phyloP scores from a whole-genome alignment of 1,140 invertebrate species.

The Acromyrmex echinatior region DNA sequence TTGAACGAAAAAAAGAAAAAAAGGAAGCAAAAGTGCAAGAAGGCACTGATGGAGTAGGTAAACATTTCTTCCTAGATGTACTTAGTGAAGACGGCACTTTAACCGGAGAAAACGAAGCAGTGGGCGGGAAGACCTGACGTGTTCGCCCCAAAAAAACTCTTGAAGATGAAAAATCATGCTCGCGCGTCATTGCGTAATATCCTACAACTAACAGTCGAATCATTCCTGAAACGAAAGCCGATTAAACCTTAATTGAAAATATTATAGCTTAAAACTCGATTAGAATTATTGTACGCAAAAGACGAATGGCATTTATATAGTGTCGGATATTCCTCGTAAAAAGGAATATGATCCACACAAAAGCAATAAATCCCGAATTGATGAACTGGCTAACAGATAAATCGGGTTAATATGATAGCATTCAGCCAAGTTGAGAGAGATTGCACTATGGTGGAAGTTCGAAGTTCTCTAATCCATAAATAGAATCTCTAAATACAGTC shows the following conservation, averaged over 20 bases:
- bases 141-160: not conserved
- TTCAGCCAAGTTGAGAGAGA: not conserved
- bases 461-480: slow-evolving; percentile 36
- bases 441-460: not conserved
- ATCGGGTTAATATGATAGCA: not conserved
- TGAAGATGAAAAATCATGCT: slow-evolving; percentile 34
- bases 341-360: not conserved
- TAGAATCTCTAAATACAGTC: slow-evolving; percentile 59
- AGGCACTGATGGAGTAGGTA: slow-evolving; percentile 35
- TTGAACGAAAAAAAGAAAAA: not conserved
- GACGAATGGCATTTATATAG: not conserved
- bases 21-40: not conserved
- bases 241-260: not conserved
- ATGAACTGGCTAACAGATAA: slow-evolving; percentile 13
- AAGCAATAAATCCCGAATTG: slow-evolving; percentile 12
- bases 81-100: slow-evolving; percentile 32
- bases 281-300: not conserved
- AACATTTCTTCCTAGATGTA: slow-evolving; percentile 45
- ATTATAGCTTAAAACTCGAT: no score
- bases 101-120: not conserved
- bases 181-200: not conserved
- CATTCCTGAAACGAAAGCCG: not conserved
- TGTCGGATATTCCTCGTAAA: not conserved
- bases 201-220: not conserved
- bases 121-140: slow-evolving; percentile 14